Base-by-base conservation (phyloP, 2,113 vertebrate genomes). In the Labeo rohita region DNA sequence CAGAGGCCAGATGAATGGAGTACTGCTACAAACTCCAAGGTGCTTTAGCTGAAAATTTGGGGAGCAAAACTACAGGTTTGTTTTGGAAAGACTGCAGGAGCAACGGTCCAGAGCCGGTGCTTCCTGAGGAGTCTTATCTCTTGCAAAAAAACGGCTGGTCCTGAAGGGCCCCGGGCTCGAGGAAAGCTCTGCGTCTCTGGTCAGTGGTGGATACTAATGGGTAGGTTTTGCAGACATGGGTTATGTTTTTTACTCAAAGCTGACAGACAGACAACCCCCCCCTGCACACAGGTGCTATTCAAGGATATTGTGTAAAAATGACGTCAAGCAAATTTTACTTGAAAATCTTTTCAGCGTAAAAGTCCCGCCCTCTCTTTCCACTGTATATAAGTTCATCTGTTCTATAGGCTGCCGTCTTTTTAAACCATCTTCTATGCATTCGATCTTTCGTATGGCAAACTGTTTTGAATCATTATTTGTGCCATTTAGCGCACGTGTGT, bases 301-400 rank as follows among this genome's bases (percentile, higher is more conserved):
- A 94, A 94, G 94, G 93, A 94, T 95, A 94, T 94, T 92, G 93
- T 93, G 93, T 93, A 93, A 94, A 94, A 92, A 92, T 95, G 94
- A 95, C 93, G 93, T 95, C 94, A 93, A 88, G 1, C 54, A 88
- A 88, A 91, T 90, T 90, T 78, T 78, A 45, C 90, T 89, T 89
- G 88, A 92, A 89, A 90, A 91, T 83, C 92, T 88, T 92, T 93
- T 93, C 92, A 92, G 6, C 59, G 75, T 89, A 92, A 90, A 92
- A 92, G 92, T 92, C 93, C 94, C 91, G 61, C 93, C 94, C 91
- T 90, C 91, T 87, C 86, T 91, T 89, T 92, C 88, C 90, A 92
- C 90, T 88, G 18, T 59, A 45, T 83, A 45, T 45, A 73, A 43
- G 49, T 66, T 82, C 43, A 23, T 82, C 47, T 13, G 9, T 82